These are phyloP conservation scores for Triplophysa siluroides DNA, from an alignment of 2,113 vertebrate genomes.

Conservation along the genomic window DNA sequence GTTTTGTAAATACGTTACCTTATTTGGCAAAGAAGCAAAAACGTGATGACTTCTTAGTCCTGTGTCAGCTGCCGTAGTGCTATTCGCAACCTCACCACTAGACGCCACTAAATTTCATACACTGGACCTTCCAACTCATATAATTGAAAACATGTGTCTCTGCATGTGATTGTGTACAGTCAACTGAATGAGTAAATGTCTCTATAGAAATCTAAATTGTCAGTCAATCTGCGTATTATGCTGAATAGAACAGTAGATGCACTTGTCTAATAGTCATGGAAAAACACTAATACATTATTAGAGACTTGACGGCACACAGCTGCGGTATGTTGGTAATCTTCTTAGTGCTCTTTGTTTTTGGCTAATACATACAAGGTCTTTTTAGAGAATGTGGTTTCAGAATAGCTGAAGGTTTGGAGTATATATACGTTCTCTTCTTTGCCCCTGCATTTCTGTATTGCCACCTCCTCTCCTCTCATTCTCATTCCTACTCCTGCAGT, in stretches of 20 bases:
- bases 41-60: no score
- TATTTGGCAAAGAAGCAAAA: no score
- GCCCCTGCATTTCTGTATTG: slow-evolving; percentile 19
- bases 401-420: not conserved
- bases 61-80: no score
- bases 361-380: not conserved
- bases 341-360: not conserved
- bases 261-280: slow-evolving; percentile 1
- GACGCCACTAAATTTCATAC: no score
- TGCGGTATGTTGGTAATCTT: slow-evolving; percentile 32
- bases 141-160: not conserved
- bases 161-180: slow-evolving; percentile 5
- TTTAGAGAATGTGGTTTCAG: not conserved
- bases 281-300: slow-evolving; percentile 7
- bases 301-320: not conserved
- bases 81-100: no score
- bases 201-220: not conserved
- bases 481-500: slow-evolving; percentile 37
- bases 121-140: no score
- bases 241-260: slow-evolving; percentile 2
- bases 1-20: no score
- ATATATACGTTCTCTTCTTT: slow-evolving; percentile 41
- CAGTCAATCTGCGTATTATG: not conserved
- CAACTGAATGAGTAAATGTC: not conserved
- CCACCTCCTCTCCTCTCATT: slow-evolving; percentile 47